These are phyloP conservation scores for Cactoblastis cactorum DNA, from an alignment of 2,888 invertebrate species.

Conservation along the genomic window DNA sequence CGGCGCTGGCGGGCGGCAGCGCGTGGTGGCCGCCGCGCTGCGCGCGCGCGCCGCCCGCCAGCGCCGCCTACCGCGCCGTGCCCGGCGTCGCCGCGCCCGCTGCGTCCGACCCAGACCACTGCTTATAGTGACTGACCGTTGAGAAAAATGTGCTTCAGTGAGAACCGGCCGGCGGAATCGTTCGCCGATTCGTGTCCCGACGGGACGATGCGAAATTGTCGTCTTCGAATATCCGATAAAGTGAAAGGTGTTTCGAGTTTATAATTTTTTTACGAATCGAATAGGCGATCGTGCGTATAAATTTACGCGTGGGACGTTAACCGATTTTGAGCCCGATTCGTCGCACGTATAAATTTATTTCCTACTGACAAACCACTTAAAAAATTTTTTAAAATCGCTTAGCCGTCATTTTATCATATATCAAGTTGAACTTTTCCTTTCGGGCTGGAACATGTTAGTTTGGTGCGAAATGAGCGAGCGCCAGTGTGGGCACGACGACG, in stretches of 20 bases:
- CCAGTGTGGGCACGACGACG: too few species aligned
- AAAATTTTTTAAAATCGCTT: too few species aligned
- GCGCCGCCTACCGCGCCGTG: conserved; percentile 21
- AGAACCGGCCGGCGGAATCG: too few species aligned
- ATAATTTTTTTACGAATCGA: not conserved
- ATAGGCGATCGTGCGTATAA: not conserved
- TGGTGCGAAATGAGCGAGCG: too few species aligned
- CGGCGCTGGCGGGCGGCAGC: conserved; percentile 20
- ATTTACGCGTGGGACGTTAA: not conserved
- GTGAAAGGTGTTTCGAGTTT: not conserved
- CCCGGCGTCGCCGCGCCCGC: conserved; percentile 26
- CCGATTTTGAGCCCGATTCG: not conserved
- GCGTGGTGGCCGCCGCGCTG: conserved; percentile 18
- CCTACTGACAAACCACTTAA: too few species aligned
- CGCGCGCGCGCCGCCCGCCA: conserved; percentile 23
- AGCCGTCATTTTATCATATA: too few species aligned
- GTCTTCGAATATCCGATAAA: not conserved
- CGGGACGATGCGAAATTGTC: not conserved
- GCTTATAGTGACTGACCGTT: conserved; percentile 54
- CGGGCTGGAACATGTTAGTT: too few species aligned
- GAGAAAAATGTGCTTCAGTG: too few species aligned
- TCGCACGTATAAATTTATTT: too few species aligned
- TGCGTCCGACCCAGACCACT: conserved; percentile 41
- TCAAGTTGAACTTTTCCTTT: too few species aligned
- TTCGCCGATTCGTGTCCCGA: not conserved